Evolutionary conservation across 2,797 vertebrate species (phyloP).

Genomic region (Zonotrichia albicollis): DNA sequence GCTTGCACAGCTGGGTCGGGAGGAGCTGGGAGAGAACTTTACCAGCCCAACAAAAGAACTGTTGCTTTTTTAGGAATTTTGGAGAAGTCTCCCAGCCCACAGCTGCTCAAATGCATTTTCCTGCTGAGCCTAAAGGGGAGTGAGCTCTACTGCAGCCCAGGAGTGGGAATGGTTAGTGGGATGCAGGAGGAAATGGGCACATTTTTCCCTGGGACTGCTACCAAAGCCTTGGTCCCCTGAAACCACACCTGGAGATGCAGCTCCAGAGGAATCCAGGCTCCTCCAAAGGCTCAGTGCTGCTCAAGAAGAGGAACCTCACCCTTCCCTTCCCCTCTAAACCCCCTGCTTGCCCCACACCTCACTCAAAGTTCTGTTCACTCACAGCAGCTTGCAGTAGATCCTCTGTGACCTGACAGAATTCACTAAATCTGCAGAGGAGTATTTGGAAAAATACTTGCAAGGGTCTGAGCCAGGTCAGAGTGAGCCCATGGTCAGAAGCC

Average conservation of each 20-base stretch:
- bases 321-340: background rate
- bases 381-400: background rate
- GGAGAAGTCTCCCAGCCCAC: background rate
- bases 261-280: background rate
- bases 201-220: background rate
- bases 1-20: background rate
- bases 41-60: background rate
- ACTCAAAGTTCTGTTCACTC: background rate
- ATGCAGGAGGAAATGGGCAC: background rate
- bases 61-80: background rate
- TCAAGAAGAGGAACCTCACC: background rate
- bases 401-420: background rate
- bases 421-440: background rate
- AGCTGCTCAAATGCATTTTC: background rate
- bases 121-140: background rate
- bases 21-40: background rate
- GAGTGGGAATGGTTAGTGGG: rapidly evolving
- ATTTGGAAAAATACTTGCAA: background rate
- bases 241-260: background rate
- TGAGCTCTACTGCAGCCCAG: background rate
- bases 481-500: background rate
- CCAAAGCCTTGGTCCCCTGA: background rate
- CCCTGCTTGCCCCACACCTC: background rate
- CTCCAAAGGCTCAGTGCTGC: background rate
- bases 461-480: background rate